Base-by-base conservation (phyloP, 2,113 vertebrate genomes). In the Tenrec ecaudatus region DNA sequence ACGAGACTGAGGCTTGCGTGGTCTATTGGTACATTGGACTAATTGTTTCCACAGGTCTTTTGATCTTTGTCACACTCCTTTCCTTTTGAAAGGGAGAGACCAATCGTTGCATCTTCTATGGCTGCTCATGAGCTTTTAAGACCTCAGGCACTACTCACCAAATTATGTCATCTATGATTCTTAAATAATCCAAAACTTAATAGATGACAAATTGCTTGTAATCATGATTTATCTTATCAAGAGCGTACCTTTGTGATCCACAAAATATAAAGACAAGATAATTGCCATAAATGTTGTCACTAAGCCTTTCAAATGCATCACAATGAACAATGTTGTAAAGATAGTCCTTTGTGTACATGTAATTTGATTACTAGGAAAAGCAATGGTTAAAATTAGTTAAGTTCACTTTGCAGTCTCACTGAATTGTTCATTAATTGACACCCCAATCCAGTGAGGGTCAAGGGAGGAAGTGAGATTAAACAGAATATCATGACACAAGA, bases 371-470 rank as follows among this genome's bases (percentile, higher is more conserved):
- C 73, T 93, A 69, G 57, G 38, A 31, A 95, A 85, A 80, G 81
- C 94, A 95, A 92, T 94, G 94, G 96, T 86, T 94, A 57, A 81
- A 82, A 73, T 88, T 85, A 71, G 87, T 62, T 88, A n/a, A 86
- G 25, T 6, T 94, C 64, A 85, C 22, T 88, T 84, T 73, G 14
- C 58, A 36, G 27, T 47, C 62, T 81, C 14, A 97, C 82, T 88
- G 84, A 92, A 75, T 92, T 94, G 47, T 53, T 68, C 71, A 95
- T 94, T 69, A 69, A 80, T 75, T 66, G 47, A 10, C 47, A 53
- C 47, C 47, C 47, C 2, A 53, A 77, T 78, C 36, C 15, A 17
- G 3, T 60, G 22, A 62, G 15, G 43, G 15, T 69, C 43, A 58
- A 62, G 20, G 8, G 40, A 77, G 6, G 1, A 77, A 17, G 20